These are phyloP conservation scores for Leptobrachium leishanense DNA, from an alignment of 2,113 vertebrate species.

Conservation along the genomic window DNA sequence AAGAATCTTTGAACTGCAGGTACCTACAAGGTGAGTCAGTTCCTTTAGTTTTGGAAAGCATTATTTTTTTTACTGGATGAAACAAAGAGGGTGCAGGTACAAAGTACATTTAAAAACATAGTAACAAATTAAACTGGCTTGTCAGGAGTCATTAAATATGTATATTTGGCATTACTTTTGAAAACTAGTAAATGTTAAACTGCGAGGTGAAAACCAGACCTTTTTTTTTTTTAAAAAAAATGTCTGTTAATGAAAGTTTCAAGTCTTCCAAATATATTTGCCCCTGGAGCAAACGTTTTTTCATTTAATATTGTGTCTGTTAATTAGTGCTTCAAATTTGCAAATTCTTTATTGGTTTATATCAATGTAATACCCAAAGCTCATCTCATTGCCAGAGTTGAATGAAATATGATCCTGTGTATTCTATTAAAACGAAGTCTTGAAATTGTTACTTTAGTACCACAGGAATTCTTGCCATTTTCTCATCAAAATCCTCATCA, in stretches of 20 bases:
- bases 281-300: slow-evolving; percentile 83
- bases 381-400: slow-evolving; percentile 85
- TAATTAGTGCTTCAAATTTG: slow-evolving; percentile 88
- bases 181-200: slow-evolving; percentile 63
- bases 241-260: slow-evolving; percentile 81
- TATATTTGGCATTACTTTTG: slow-evolving; percentile 34
- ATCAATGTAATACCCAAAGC: slow-evolving; percentile 83
- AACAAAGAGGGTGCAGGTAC: too few species aligned
- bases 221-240: slow-evolving; percentile 60
- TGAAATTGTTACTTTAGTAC: slow-evolving; percentile 85
- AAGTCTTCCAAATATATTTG: slow-evolving; percentile 84
- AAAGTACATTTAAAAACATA: too few species aligned
- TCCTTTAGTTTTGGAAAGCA: too few species aligned
- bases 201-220: slow-evolving; percentile 54
- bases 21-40: too few species aligned
- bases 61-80: too few species aligned
- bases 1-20: too few species aligned
- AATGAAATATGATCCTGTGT: slow-evolving; percentile 89
- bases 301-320: slow-evolving; percentile 86
- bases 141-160: neutral
- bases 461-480: slow-evolving; percentile 85
- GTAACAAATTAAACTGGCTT: too few species aligned
- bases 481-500: slow-evolving; percentile 83
- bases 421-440: slow-evolving; percentile 84
- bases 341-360: slow-evolving; percentile 87